Evolutionary conservation across 2,113 vertebrate genomes (phyloP).

Genomic region (Odobenus rosmarus): DNA sequence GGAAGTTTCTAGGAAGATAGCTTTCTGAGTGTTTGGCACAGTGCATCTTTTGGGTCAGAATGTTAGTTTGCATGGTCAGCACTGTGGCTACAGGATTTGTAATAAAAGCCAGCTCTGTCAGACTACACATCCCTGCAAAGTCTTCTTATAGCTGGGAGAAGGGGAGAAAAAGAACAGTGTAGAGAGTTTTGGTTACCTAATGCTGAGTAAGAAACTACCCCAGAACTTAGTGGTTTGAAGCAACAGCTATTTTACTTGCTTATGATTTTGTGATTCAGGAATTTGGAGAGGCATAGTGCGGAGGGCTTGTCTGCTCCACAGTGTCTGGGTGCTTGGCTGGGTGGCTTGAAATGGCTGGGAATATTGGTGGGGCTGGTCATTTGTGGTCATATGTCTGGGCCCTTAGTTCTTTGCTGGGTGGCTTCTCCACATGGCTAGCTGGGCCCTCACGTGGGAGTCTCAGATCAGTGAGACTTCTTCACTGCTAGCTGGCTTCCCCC

Average conservation of each 20-base stretch:
- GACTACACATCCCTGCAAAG: neutral
- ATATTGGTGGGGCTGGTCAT: neutral
- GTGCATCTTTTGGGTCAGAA: slow-evolving; percentile 55
- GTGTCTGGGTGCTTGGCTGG: neutral
- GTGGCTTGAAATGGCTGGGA: slow-evolving; percentile 28
- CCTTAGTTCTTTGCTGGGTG: slow-evolving; percentile 35
- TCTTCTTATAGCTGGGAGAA: slow-evolving; percentile 28
- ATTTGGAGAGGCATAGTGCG: slow-evolving; percentile 10
- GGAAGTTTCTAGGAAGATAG: slow-evolving; percentile 71
- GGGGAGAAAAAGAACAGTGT: neutral
- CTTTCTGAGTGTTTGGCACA: slow-evolving; percentile 56
- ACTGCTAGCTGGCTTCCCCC: neutral
- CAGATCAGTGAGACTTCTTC: slow-evolving; percentile 42
- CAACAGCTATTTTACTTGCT: slow-evolving; percentile 26
- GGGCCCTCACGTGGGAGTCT: neutral
- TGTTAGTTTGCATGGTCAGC: slow-evolving; percentile 52
- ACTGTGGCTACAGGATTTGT: slow-evolving; percentile 45
- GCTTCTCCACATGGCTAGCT: neutral
- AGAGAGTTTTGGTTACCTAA: slow-evolving; percentile 28
- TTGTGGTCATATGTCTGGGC: neutral
- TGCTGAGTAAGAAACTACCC: slow-evolving; percentile 37
- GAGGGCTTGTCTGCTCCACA: neutral
- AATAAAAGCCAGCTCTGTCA: slow-evolving; percentile 57
- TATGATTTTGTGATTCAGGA: slow-evolving; percentile 37
- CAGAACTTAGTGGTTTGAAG: slow-evolving; percentile 44